Evolutionary conservation across 2,888 invertebrate species (phyloP), one percentile per base, ranked within the genome.

Genomic region (Sarcophaga carnaria): DNA sequence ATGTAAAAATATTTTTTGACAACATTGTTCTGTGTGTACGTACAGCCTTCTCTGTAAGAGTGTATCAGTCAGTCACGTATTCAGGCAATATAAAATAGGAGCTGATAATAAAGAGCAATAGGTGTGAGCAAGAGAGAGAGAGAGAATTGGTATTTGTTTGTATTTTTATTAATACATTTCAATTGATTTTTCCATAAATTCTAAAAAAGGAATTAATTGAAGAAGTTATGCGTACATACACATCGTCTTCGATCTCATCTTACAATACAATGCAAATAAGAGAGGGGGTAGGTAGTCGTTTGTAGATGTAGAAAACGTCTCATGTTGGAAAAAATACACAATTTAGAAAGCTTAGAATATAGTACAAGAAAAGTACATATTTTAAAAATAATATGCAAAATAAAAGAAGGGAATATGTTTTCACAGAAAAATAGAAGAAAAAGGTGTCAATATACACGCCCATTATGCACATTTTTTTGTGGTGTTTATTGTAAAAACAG

Each of bases 121-220:
- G 17, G 54, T 14, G 17, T 54, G 14, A 54, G 54, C 17, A 17
- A 54, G 54, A 54, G 54, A 49, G 49, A 12, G 17, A 0, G 3
- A 4, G 54, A 17, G 14, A 4, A 54, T 54, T 4, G 4, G 17
- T 54, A 54, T 54, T 54, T 54, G 54, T 54, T 54, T 54, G 54
- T 12, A 54, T 14, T 54, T 54, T 54, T 64, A 64, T 64, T 64
- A 64, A 76, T 25, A 76, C 14, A 64, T 45, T 66, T 66, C 76
- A 76, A 66, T 76, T 76, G 76, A 66, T 76, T 76, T 66, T 76
- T 45, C 54, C 17, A 14, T 54, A 54, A 54, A 54, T 54, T 54
- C 54, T 54, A 54, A 54, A 17, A 54, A 54, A 1, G 37, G 54
- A 54, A 54, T 54, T 54, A 54, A 54, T 54, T 54, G 54, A 14